Evolutionary conservation across 2,888 invertebrate species (phyloP), one percentile per base, ranked within the genome.

Genomic region (Caenorhabditis becei): DNA sequence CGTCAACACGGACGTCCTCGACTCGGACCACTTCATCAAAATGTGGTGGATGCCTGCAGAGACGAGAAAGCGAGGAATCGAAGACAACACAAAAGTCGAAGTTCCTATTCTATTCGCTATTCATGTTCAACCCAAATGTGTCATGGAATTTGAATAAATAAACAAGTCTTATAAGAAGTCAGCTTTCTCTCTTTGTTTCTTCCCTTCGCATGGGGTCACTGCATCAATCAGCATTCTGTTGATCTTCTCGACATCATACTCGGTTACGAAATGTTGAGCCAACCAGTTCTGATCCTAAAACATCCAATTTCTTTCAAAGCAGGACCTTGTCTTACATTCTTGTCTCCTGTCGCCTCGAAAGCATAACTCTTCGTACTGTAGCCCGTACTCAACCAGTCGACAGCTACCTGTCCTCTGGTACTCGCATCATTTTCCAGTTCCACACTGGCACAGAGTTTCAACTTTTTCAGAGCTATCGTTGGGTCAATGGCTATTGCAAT

Each of bases 401-500:
- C 49, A 26, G 80, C 80, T 4, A 80, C 84, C 82, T 88, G 88
- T 35, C 83, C 87, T 23, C 72, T 62, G 44, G 80, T 67, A 1
- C 26, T 11, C 16, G 77, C 11, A 0, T 58, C 54, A 11, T 53
- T 51, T 10, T 83, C 83, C 77, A 90, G 70, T 53, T 90, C 90
- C 7, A 90, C 90, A 14, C 79, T 78, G n/a, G 85, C 90, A 53
- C 86, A 80, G 18, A 90, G 65, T 20, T 74, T 82, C 24, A 74
- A 24, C 18, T 83, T 82, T 28, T 70, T 70, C 54, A 85, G 70
- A 8, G 87, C 80, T 7, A 78, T 51, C 26, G 72, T 61, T 1
- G 90, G 89, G 41, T 88, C 87, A 44, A 92, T 86, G 5, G 91
- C 88, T 1, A 89, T 86, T 14, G 91, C 91, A 4, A 91, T 87